Base-by-base conservation (phyloP, 2,888 invertebrate genomes). In the Xanthia icteritia region DNA sequence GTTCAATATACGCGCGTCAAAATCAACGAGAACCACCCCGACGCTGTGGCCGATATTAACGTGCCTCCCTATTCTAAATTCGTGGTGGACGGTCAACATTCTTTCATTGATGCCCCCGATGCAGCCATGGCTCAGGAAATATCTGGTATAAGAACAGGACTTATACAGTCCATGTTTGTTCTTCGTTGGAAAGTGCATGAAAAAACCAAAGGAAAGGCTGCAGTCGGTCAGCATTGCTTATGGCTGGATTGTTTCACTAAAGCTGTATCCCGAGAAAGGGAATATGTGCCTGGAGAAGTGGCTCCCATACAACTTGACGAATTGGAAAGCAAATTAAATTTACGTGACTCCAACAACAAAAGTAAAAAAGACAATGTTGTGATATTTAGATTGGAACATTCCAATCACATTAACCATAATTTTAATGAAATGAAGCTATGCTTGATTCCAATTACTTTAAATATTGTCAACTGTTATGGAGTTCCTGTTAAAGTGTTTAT, bases 191-290 rank as follows among this genome's bases (percentile, higher is more conserved):
- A 94, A 88, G 97, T 97, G 1, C 94, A 95, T 77, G 97, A 98
- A 87, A 97, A 95, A 84, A 95, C 94, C 15, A 97, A 96, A 54
- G 97, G 96, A 63, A 96, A 97, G 76, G 94, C 96, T 11, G 97
- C 97, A 17, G 93, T 97, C 70, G 98, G 98, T 0, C 98, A 98
- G 88, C 98, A 98, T 90, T 97, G 97, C 89, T 92, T 98, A 31
- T 97, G 97, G 89, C 91, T 98, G 77, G 97, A 97, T 79, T 97
- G 97, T 87, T 96, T 98, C 79, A 97, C 97, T 84, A 96, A 97
- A 90, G 93, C 96, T 36, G 94, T 97, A 79, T 97, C 97, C 68
- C 96, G 96, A 72, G 96, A 96, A 60, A 91, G 87, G 73, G 93
- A 93, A 70, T 83, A 91, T 4, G 67, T 89, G n/a, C 82, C 90